These are phyloP conservation scores for Microtus richardsoni DNA, from an alignment of 2,113 vertebrate genomes.

Conservation along the genomic window DNA sequence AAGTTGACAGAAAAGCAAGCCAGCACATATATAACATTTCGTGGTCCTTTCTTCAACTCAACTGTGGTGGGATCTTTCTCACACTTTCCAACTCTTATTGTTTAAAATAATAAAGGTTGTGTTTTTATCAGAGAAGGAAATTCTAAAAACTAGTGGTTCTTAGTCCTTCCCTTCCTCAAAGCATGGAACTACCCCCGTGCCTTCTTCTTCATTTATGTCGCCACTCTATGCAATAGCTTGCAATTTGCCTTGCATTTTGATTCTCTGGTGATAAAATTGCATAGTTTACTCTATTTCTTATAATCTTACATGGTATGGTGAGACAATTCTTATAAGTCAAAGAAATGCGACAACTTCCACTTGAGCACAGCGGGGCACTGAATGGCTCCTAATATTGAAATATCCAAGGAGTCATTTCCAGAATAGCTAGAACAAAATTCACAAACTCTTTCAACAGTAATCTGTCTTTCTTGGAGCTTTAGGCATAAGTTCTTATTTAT, in stretches of 20 bases:
- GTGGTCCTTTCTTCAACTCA: not conserved
- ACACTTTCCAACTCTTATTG: not conserved
- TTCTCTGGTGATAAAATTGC: not conserved
- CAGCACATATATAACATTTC: not conserved
- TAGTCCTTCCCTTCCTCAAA: not conserved
- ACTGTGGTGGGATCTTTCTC: not conserved
- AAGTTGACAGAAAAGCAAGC: not conserved
- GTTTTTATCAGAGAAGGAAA: not conserved
- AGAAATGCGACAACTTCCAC: not conserved
- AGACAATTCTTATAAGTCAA: not conserved
- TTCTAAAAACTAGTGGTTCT: not conserved
- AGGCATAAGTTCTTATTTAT: not conserved
- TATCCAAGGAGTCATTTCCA: not conserved
- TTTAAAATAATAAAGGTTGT: not conserved
- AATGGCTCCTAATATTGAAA: not conserved
- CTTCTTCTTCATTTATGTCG: not conserved
- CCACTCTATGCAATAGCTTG: not conserved
- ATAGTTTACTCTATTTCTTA: not conserved
- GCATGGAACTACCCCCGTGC: not conserved
- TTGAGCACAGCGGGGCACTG: not conserved
- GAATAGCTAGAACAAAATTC: not conserved
- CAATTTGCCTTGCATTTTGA: not conserved
- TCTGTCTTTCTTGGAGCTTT: not conserved
- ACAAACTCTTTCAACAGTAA: not conserved
- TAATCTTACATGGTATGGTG: not conserved